Evolutionary conservation across 2,113 vertebrate species (phyloP), one percentile per base, ranked within the genome.

Genomic region (Chascanopsetta lugubris): DNA sequence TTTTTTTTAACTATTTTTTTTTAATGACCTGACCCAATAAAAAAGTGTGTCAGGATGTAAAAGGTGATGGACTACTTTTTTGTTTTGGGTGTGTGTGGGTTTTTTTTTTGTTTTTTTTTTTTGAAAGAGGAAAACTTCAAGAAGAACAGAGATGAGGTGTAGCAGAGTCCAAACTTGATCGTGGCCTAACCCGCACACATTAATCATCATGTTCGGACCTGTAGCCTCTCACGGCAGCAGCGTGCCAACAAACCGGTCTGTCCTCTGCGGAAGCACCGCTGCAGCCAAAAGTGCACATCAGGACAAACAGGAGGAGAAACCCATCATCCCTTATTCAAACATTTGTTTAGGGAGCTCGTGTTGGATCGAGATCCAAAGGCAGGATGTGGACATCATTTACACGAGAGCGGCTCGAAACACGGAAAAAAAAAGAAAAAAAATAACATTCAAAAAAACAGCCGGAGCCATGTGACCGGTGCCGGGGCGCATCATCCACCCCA

Each of bases 161-260:
- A 21, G 38, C 25, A 12, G 22, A 59, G 69, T 47, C 65, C 18
- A 13, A 73, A 85, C 73, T 65, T 75, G 65, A 83, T 75, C 68
- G 59, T 32, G 32, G 62, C 29, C 40, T 26, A 66, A 61, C 27
- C 54, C 74, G 77, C 57, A 80, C 60, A 74, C 73, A 83, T 79
- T 87, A 82, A 87, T 85, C 49, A 63, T 86, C 85, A 46, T 87
- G 87, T 89, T 87, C 65, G 83, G 82, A 87, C 84, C 84, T 87
- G 87, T 83, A 87, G 80, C 79, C 85, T 66, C 26, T n/a, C n/a
- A n/a, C 36, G 69, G 77, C 47, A 38, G 32, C 75, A 88, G 43
- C 77, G 75, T 72, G 85, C 79, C 81, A 71, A n/a, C 32, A 83
- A 87, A 87, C 87, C 87, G 81, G 87, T 87, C 87, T 68, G 60